Base-by-base conservation (phyloP, 35 echinoderm and acorn worm genomes). In the Chiridota heheva region DNA sequence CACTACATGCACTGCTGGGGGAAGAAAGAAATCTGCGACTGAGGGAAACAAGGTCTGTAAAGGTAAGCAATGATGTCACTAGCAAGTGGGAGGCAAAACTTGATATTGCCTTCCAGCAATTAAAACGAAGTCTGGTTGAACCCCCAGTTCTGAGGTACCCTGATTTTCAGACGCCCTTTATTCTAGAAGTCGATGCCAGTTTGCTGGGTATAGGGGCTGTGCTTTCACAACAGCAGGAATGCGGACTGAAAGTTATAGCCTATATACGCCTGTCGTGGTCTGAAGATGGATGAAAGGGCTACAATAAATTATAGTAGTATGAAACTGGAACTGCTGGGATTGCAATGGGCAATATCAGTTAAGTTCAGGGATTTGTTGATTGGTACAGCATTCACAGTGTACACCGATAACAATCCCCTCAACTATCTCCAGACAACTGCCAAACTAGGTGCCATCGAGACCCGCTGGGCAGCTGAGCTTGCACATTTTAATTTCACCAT, bases 241-340 rank as follows among this genome's bases (percentile, higher is more conserved):
- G 60, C 2, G 44, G 63, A 27, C 18, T 33, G 27, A 70, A 66
- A 1, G 88, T 91, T 13, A 0, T 90, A 1, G 65, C 76, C 12
- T 85, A 63, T 90, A 82, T 77, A 82, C 51, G 87, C 78, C 18
- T 82, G 78, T 55, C 72, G 84, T 73, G 77, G 75, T 5, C 72
- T 93, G 2, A 20, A 80, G 10, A 36, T 40, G 10, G 73, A 81
- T 41, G 90, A 93, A 34, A 69, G 48, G 44, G 88, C 87, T 40
- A 93, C 88, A 85, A 29, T 72, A 3, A 92, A 92, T 40, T 93
- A 93, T 51, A 88, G 85, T 38, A 87, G 70, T 46, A 93, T 92
- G 89, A 92, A 92, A 40, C 68, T 92, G 30, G 90, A 92, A 46
- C 36, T 92, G 17, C 70, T 86, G 5, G 90, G 83, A 28, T 77